Evolutionary conservation across 2,797 vertebrate species (phyloP).

Genomic region (Eidolon dupreanum): DNA sequence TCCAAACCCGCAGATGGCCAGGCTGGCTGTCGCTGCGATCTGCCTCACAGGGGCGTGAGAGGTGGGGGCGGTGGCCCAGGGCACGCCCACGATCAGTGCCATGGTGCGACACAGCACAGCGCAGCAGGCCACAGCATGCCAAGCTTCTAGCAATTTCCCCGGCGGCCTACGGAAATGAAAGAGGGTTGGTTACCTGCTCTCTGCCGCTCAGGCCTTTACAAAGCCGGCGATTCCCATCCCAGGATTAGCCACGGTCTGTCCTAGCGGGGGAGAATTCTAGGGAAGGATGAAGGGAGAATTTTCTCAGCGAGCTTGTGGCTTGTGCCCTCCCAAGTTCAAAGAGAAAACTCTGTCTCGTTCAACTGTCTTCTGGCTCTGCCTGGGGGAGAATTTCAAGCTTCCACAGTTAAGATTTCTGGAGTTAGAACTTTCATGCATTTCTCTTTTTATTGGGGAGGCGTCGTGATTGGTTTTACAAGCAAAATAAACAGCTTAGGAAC

Average conservation of each 20-base stretch:
- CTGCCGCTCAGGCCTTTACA: background rate
- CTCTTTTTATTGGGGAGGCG: slow-evolving; percentile 69
- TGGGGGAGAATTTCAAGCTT: background rate
- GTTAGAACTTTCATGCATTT: slow-evolving; percentile 59
- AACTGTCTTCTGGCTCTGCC: slow-evolving; percentile 41
- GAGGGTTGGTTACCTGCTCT: fast-evolving
- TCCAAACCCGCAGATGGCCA: background rate
- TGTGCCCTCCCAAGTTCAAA: slow-evolving; percentile 60
- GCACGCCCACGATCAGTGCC: too few species aligned
- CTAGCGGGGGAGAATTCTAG: background rate
- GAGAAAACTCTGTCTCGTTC: slow-evolving; percentile 57
- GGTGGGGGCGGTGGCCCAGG: fast-evolving
- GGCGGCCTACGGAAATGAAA: too few species aligned
- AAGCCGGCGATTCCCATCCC: background rate
- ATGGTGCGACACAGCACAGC: background rate
- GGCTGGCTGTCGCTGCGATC: background rate
- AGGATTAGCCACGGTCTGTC: background rate
- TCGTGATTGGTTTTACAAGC: slow-evolving; percentile 72
- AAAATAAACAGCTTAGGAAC: slow-evolving; percentile 69
- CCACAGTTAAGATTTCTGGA: slow-evolving; percentile 43
- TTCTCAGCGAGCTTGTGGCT: slow-evolving; percentile 14
- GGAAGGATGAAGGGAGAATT: slow-evolving; percentile 13
- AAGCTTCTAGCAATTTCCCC: background rate
- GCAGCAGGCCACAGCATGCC: fast-evolving
- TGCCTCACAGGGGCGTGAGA: background rate